These are phyloP conservation scores for Microvelia longipes DNA, from an alignment of 1,140 invertebrate genomes.

Conservation along the genomic window DNA sequence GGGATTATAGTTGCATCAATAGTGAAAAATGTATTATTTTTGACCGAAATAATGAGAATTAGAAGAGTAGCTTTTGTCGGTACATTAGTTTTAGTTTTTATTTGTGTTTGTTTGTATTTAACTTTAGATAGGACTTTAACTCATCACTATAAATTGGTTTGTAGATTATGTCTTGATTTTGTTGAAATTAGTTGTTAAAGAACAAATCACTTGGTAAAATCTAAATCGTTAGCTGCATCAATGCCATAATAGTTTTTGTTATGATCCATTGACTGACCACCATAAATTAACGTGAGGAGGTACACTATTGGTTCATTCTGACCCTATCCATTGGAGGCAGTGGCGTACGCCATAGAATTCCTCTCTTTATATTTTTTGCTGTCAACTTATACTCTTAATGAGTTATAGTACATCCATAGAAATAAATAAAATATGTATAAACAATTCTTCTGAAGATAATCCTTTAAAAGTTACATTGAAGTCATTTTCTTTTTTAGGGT, in stretches of 20 bases:
- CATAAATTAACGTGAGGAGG: neutral
- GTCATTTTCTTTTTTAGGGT: too few relatives aligned
- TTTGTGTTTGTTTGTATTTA: slow-evolving; percentile 31
- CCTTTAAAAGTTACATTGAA: too few relatives aligned
- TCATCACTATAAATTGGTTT: slow-evolving; percentile 21
- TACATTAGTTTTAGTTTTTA: slow-evolving; percentile 28
- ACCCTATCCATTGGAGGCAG: neutral
- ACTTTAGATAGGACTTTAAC: slow-evolving; percentile 28
- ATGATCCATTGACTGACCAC: neutral
- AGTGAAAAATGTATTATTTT: too few relatives aligned
- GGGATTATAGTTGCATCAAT: too few relatives aligned
- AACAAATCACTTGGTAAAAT: slow-evolving; percentile 8
- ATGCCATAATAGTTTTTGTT: neutral
- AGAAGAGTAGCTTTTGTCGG: slow-evolving; percentile 30
- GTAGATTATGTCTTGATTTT: slow-evolving; percentile 24
- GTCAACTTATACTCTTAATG: too few relatives aligned
- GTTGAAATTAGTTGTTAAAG: slow-evolving; percentile 23
- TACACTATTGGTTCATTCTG: slow-evolving; percentile 1
- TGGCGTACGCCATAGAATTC: neutral
- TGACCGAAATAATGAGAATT: slow-evolving; percentile 32
- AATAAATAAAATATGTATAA: too few relatives aligned
- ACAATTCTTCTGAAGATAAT: too few relatives aligned
- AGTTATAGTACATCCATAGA: too few relatives aligned
- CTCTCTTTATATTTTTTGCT: too few relatives aligned
- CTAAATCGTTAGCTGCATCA: too few relatives aligned